phyloP scores from a whole-genome alignment of 2,888 invertebrate genomes.

The Aphodius granarius region DNA sequence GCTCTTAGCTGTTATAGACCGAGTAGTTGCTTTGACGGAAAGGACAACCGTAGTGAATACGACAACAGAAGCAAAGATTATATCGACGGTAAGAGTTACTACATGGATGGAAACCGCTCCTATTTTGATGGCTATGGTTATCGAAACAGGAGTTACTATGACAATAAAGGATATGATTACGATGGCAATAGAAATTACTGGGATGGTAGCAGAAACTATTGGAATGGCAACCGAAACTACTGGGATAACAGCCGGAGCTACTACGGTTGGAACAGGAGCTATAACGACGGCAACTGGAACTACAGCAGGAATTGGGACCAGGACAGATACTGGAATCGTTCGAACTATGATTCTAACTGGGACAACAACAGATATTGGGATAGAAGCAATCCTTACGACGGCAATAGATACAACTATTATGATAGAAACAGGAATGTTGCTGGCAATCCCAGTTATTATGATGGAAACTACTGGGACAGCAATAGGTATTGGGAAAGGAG shows the following conservation, averaged over 20 bases:
- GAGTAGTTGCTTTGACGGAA: background rate
- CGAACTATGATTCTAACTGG: background rate
- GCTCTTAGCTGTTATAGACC: background rate
- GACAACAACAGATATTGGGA: slow-evolving; percentile 6
- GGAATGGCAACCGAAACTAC: background rate
- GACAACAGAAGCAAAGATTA: background rate
- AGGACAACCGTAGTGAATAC: background rate
- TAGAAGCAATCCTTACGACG: background rate
- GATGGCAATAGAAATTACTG: background rate
- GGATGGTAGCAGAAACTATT: background rate
- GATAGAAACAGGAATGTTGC: background rate
- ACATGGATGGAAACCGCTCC: background rate
- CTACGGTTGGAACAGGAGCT: background rate
- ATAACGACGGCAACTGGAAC: slow-evolving; percentile 1
- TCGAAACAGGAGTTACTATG: background rate
- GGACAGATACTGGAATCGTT: background rate
- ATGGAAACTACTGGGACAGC: slow-evolving; percentile 6
- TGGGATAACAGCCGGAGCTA: background rate
- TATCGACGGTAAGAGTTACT: background rate
- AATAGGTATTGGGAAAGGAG: background rate
- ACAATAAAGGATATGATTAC: background rate
- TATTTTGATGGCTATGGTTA: background rate
- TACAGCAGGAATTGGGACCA: background rate
- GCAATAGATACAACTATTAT: background rate
- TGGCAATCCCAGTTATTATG: background rate